phyloP scores from a whole-genome alignment of 2,113 vertebrate genomes.

The Vidua chalybeata region DNA sequence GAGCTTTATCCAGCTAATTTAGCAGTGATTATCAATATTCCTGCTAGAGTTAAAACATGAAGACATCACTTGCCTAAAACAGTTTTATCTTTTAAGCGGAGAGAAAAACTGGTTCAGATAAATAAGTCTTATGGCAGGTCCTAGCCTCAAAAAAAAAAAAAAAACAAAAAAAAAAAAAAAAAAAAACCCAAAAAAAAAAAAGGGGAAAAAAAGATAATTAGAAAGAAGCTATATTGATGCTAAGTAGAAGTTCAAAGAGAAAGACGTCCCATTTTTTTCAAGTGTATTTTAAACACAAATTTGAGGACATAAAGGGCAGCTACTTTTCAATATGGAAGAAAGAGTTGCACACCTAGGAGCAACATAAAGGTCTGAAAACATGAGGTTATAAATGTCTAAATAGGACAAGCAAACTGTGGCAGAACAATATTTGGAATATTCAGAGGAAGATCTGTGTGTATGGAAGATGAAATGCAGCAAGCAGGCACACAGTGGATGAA shows the following conservation, averaged over 20 bases:
- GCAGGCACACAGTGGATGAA: rapidly evolving
- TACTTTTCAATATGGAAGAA: neutral
- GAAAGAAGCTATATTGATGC: neutral
- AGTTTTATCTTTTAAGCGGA: neutral
- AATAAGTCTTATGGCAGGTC: neutral
- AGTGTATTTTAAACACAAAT: neutral
- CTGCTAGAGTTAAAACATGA: neutral
- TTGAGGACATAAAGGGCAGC: neutral
- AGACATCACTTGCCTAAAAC: neutral
- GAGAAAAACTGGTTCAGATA: neutral
- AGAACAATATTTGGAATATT: neutral
- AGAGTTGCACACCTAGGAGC: neutral
- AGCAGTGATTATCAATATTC: neutral
- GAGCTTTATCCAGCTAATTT: neutral
- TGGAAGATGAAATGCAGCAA: neutral
- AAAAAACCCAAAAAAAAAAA: neutral
- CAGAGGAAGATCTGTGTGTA: neutral
- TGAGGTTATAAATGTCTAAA: neutral
- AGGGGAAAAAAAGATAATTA: neutral
- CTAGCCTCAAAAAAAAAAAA: neutral
- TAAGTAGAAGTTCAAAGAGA: neutral
- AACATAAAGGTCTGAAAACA: neutral
- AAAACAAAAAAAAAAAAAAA: neutral
- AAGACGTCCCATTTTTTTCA: neutral
- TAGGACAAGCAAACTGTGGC: neutral